phyloP scores from a whole-genome alignment of 1,140 invertebrate genomes.

The Pemphigus obesinymphae region DNA sequence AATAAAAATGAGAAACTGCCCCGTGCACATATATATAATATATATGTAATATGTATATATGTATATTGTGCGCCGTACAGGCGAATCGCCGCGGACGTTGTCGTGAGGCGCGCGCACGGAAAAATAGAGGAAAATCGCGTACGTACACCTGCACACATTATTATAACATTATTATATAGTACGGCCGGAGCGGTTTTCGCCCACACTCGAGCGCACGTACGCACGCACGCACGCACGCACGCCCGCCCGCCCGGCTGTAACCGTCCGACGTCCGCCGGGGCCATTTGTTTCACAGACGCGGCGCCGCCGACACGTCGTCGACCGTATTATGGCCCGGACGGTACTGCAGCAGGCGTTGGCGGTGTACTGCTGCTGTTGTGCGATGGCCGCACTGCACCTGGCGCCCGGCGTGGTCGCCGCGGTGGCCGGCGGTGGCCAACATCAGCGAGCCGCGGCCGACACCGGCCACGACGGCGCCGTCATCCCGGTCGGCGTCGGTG shows the following conservation, averaged over 20 bases:
- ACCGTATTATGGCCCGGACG: conserved; percentile 18
- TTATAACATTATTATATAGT: no score
- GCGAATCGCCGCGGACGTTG: not conserved
- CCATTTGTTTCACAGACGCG: not conserved
- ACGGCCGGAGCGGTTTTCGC: no score
- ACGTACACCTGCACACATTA: not conserved
- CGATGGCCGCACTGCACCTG: not conserved
- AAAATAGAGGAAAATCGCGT: no score
- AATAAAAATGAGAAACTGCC: not conserved
- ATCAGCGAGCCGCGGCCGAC: not conserved
- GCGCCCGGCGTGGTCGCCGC: not conserved
- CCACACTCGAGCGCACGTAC: not conserved
- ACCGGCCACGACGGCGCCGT: not conserved
- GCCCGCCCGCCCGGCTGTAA: not conserved
- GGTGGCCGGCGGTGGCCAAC: not conserved
- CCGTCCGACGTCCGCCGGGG: not conserved
- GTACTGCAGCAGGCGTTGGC: not conserved
- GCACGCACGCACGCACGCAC: not conserved
- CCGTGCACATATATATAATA: not conserved
- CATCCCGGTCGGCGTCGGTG: not conserved
- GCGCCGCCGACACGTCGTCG: not conserved
- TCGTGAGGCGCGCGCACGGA: not conserved
- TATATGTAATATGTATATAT: no score
- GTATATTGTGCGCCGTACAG: no score
- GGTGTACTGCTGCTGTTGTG: not conserved